phyloP scores from a whole-genome alignment of 2,113 vertebrate genomes.

The Acanthisitta chloris region DNA sequence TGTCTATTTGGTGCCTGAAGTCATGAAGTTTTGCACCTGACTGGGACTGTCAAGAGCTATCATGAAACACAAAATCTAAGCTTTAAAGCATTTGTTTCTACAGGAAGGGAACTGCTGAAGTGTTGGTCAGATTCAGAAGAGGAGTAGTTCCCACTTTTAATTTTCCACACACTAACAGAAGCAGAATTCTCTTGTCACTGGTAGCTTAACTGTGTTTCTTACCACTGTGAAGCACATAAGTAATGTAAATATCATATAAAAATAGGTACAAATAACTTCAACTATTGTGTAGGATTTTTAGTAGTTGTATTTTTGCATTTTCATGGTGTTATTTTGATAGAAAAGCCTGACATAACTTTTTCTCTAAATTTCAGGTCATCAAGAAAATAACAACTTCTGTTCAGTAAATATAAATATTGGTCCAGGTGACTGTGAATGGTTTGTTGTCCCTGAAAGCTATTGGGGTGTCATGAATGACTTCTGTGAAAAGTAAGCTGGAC shows the following conservation, averaged over 20 bases:
- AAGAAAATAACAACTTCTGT: slow-evolving; percentile 99
- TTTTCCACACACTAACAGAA: not conserved
- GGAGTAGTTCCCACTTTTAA: not conserved
- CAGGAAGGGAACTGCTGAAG: not conserved
- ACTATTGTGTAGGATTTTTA: not conserved
- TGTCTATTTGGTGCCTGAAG: not conserved
- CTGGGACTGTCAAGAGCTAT: not conserved
- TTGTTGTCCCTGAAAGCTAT: slow-evolving; percentile 93
- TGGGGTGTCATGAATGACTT: slow-evolving; percentile 98
- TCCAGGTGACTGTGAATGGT: slow-evolving; percentile 98
- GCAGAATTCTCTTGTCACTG: not conserved
- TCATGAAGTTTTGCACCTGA: not conserved
- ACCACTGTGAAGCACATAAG: not conserved
- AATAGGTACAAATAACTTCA: not conserved
- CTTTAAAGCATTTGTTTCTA: not conserved
- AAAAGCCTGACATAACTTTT: not conserved
- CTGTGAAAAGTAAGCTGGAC: slow-evolving; percentile 90
- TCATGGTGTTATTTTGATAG: not conserved
- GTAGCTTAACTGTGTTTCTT: not conserved
- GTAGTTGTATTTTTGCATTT: not conserved
- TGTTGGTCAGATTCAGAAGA: not conserved
- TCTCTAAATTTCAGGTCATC: slow-evolving; percentile 85
- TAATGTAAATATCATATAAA: not conserved
- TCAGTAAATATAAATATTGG: slow-evolving; percentile 99
- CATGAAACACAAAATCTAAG: not conserved